Evolutionary conservation across 1,140 invertebrate genomes (phyloP).

Genomic region (Riptortus pedestris): DNA sequence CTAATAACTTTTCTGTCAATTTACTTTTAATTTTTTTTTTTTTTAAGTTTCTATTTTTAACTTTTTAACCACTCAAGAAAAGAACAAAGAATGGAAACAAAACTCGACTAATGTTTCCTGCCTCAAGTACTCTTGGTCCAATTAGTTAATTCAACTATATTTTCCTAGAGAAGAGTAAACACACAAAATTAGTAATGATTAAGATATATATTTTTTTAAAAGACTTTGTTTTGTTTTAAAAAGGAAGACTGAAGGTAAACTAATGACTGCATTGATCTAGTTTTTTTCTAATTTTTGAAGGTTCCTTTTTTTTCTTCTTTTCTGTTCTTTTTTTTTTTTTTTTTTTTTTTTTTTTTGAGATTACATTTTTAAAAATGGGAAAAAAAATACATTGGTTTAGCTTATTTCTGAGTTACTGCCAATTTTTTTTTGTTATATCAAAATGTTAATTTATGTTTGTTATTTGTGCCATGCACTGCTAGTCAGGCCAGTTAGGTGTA

Average conservation of each 20-base stretch:
- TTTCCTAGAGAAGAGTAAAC: background rate
- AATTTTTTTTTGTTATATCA: constrained; percentile 1
- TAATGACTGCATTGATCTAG: constrained; percentile 16
- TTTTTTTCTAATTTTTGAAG: constrained; percentile 8
- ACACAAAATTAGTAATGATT: constrained; percentile 3
- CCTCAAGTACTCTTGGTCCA: constrained; percentile 10
- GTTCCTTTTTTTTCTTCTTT: constrained; percentile 13
- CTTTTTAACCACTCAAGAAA: background rate
- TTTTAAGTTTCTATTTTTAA: background rate
- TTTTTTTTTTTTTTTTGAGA: background rate
- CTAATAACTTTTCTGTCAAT: background rate
- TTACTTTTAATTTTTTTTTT: background rate
- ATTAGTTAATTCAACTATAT: constrained; percentile 11
- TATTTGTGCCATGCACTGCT: constrained; percentile 12
- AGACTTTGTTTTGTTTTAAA: constrained; percentile 18
- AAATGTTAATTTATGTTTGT: constrained; percentile 10
- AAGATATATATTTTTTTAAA: constrained; percentile 19
- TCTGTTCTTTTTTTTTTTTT: background rate
- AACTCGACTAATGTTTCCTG: background rate
- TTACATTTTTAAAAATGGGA: background rate
- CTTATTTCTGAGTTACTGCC: constrained; percentile 4
- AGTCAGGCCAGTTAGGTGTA: constrained; percentile 9
- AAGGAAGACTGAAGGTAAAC: constrained; percentile 18
- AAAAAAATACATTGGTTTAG: constrained; percentile 3
- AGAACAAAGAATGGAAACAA: background rate